Evolutionary conservation across 2,113 vertebrate genomes (phyloP), one percentile per base, ranked within the genome.

Genomic region (Esox niger): DNA sequence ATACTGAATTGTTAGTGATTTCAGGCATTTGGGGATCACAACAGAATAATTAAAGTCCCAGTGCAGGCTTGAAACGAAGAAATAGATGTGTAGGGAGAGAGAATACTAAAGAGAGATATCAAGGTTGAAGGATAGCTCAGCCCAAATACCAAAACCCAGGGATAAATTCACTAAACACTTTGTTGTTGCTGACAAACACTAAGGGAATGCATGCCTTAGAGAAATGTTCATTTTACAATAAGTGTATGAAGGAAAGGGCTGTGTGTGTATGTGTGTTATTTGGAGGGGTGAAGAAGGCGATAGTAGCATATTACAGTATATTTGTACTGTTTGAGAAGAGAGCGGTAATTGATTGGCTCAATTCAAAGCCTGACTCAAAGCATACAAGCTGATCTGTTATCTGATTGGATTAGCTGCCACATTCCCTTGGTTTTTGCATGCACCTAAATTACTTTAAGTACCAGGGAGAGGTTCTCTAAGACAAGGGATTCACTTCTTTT

Each of bases 261-360:
- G 33, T 33, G 21, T 49, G 13, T 62, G 23, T 68, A 31, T 30
- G 52, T 7, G 7, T 31, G 29, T n/a, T 32, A 20, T n/a, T n/a
- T n/a, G n/a, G n/a, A n/a, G n/a, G n/a, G n/a, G n/a, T n/a, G n/a
- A n/a, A n/a, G n/a, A n/a, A n/a, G n/a, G n/a, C n/a, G n/a, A n/a
- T 56, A 21, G 21, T 3, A 11, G 54, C 54, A 56, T 56, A 38
- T 15, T 43, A 4, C 17, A 26, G 54, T 26, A 56, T 26, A 4
- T 13, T 57, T 8, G 38, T 15, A 43, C 38, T 43, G 38, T 43
- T 43, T 2, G 5, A 55, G 30, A 23, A 70, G 58, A 32, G 67
- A 78, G 62, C 87, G 87, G 85, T 83, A 79, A 82, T 90, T 91
- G 88, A 91, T 91, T 88, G 85, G 84, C 78, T 89, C 87, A 89